These are phyloP conservation scores for Potorous gilbertii DNA, from an alignment of 2,797 vertebrate genomes.

Conservation along the genomic window DNA sequence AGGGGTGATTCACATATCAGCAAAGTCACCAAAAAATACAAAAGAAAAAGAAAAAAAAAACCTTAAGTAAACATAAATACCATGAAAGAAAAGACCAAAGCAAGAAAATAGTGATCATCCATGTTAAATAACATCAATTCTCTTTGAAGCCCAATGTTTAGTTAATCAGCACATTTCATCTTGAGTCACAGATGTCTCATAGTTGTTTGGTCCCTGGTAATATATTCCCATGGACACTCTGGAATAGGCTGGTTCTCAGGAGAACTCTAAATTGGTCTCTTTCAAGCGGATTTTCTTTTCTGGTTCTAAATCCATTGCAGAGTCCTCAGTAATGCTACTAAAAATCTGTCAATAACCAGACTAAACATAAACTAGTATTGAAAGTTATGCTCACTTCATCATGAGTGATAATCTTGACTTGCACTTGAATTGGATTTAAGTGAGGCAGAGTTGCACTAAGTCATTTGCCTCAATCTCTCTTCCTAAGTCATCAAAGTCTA, in stretches of 20 bases:
- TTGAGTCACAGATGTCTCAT: too few relatives aligned
- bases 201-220: neutral
- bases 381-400: neutral
- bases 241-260: neutral
- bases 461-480: neutral
- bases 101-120: neutral
- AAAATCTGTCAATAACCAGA: neutral
- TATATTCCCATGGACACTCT: neutral
- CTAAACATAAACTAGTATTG: neutral
- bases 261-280: neutral
- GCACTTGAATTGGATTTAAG: neutral
- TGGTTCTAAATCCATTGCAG: neutral
- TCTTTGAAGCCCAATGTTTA: neutral
- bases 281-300: neutral
- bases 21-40: neutral
- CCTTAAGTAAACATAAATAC: neutral
- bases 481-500: neutral
- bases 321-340: neutral
- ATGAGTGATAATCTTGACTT: neutral
- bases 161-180: neutral
- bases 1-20: neutral
- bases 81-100: neutral
- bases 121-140: too few relatives aligned
- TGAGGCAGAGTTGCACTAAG: neutral
- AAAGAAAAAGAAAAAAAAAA: too few relatives aligned